Conservation (phyloP, 2,113 vertebrate species). For the Triplophysa siluroides region DNA sequence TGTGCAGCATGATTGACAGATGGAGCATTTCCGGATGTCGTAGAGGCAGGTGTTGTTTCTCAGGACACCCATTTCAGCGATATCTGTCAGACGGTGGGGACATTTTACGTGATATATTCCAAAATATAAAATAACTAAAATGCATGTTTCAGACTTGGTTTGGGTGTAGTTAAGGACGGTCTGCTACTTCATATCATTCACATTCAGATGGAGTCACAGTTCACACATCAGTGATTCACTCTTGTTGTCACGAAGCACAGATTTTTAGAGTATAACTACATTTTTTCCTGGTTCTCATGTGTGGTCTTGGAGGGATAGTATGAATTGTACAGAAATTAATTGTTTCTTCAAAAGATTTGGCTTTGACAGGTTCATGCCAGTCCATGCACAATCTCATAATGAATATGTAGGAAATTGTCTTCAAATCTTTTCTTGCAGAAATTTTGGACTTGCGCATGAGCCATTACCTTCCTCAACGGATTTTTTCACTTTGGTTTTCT, state of each 20-base stretch:
- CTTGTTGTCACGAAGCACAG: no score
- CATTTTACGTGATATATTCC: not conserved
- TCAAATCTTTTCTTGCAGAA: not conserved
- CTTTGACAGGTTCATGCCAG: no score
- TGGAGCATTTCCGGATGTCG: not conserved
- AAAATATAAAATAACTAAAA: not conserved
- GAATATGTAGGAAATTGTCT: not conserved
- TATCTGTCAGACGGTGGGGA: not conserved
- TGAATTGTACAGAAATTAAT: no score
- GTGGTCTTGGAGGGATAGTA: no score
- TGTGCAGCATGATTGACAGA: not conserved
- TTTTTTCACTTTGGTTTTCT: not conserved
- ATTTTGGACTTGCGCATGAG: no score
- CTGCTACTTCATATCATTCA: not conserved
- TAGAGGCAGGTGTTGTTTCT: not conserved
- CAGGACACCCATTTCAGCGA: slow-evolving; percentile 5
- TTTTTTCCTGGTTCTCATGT: no score
- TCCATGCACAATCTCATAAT: no score
- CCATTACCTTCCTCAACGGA: not conserved
- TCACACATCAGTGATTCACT: no score
- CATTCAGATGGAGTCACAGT: no score
- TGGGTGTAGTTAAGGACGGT: not conserved
- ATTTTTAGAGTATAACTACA: no score
- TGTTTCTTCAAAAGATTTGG: not conserved
- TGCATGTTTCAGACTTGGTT: not conserved